Conservation (phyloP, 2,888 invertebrate species). For the Sinohyriopsis cumingii region DNA sequence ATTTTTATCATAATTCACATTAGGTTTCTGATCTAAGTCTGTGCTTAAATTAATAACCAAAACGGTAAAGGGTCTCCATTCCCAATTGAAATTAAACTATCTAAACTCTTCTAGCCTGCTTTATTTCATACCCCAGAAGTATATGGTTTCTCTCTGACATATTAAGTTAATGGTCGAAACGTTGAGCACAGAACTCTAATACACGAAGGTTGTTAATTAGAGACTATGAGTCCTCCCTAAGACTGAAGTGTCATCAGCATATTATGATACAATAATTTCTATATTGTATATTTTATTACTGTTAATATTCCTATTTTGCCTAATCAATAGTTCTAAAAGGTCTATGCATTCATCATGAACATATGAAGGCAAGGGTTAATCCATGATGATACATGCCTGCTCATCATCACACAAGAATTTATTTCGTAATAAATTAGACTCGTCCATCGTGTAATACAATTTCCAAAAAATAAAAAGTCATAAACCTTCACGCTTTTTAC, state of each 20-base stretch:
- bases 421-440: too few species aligned
- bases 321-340: background rate
- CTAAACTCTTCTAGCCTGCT: too few species aligned
- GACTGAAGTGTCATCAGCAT: slow-evolving; percentile 8
- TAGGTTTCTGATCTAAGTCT: too few species aligned
- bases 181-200: slow-evolving; percentile 6
- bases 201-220: background rate
- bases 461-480: too few species aligned
- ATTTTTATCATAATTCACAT: too few species aligned
- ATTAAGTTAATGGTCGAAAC: slow-evolving; percentile 7
- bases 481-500: too few species aligned
- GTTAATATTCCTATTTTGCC: slow-evolving; percentile 6
- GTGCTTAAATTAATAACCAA: too few species aligned
- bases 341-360: slow-evolving; percentile 9
- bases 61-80: too few species aligned
- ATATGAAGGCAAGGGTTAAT: background rate
- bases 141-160: slow-evolving; percentile 6
- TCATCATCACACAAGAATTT: too few species aligned
- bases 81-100: too few species aligned
- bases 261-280: slow-evolving; percentile 7
- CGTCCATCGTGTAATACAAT: too few species aligned
- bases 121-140: background rate
- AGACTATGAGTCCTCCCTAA: slow-evolving; percentile 3
- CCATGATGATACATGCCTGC: too few species aligned
- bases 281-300: background rate